phyloP scores from a whole-genome alignment of 2,888 invertebrate species.

The Noctua comes region DNA sequence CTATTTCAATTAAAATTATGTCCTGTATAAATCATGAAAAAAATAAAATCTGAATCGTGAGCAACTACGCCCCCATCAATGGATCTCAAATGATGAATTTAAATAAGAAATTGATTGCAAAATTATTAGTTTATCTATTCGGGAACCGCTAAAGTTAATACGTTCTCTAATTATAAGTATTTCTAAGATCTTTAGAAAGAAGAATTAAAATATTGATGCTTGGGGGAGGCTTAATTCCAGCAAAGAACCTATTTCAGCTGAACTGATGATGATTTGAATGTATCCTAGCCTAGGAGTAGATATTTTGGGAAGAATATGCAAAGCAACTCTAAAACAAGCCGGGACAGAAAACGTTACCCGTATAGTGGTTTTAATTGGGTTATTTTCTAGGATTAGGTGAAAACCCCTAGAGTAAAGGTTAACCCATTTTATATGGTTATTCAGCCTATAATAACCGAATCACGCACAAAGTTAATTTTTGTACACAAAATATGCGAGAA shows the following conservation, averaged over 20 bases:
- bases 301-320: not conserved
- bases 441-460: not conserved
- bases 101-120: slow-evolving; percentile 6
- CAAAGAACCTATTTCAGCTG: too few relatives aligned
- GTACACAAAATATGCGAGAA: not conserved
- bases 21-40: not conserved
- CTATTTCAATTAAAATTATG: slow-evolving; percentile 18
- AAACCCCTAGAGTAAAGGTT: too few relatives aligned
- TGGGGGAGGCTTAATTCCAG: not conserved
- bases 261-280: too few relatives aligned
- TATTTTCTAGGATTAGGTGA: not conserved
- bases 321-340: not conserved
- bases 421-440: not conserved
- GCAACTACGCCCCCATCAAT: slow-evolving; percentile 30
- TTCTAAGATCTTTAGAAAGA: not conserved
- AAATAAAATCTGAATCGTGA: slow-evolving; percentile 26
- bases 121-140: not conserved
- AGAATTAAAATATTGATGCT: not conserved
- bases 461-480: too few relatives aligned
- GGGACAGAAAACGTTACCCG: not conserved
- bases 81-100: not conserved
- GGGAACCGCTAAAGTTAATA: not conserved
- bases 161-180: not conserved
- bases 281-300: too few relatives aligned
- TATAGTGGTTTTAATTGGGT: not conserved